These are phyloP conservation scores for Astreopora myriophthalma DNA, from an alignment of 64 coral and sea anemone genomes.

Conservation along the genomic window DNA sequence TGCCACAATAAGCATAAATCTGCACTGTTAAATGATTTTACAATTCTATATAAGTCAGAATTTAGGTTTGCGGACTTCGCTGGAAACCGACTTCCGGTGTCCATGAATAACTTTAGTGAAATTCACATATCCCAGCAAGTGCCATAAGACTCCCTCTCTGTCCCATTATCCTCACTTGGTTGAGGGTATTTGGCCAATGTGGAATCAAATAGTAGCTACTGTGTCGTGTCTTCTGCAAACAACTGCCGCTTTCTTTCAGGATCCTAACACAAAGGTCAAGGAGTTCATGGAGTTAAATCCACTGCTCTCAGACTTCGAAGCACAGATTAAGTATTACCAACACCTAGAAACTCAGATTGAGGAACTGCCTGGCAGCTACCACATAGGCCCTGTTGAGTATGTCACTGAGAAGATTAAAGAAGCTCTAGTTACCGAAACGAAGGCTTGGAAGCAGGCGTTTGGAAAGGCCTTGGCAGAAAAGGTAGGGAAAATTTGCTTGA, in stretches of 20 bases:
- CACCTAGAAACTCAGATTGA: conserved; percentile 85
- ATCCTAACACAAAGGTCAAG: conserved; percentile 90
- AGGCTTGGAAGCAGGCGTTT: conserved; percentile 98
- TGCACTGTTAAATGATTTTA: no score
- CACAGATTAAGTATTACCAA: conserved; percentile 97
- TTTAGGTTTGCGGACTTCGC: no score
- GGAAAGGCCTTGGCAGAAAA: conserved; percentile 95
- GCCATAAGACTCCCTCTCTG: no score
- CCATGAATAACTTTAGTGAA: no score
- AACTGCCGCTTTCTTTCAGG: conserved; percentile 10
- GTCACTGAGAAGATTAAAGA: conserved; percentile 87
- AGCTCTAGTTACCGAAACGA: conserved; percentile 95
- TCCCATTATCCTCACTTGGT: no score
- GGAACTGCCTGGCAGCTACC: conserved; percentile 82
- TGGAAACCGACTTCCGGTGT: no score
- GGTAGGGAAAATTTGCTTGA: conserved; percentile 17
- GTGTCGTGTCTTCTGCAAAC: background rate
- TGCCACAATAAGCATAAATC: no score
- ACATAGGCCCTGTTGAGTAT: conserved; percentile 90
- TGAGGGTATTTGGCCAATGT: no score
- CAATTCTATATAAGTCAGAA: no score
- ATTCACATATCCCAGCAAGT: no score
- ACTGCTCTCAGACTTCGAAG: conserved; percentile 95
- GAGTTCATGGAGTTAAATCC: conserved; percentile 93
- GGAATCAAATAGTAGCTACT: background rate